A percentile compares a stretch with the other conserved stretches of the same genome.
Conservation (phyloP, 2,113 vertebrate species). For the Orycteropus afer region DNA sequence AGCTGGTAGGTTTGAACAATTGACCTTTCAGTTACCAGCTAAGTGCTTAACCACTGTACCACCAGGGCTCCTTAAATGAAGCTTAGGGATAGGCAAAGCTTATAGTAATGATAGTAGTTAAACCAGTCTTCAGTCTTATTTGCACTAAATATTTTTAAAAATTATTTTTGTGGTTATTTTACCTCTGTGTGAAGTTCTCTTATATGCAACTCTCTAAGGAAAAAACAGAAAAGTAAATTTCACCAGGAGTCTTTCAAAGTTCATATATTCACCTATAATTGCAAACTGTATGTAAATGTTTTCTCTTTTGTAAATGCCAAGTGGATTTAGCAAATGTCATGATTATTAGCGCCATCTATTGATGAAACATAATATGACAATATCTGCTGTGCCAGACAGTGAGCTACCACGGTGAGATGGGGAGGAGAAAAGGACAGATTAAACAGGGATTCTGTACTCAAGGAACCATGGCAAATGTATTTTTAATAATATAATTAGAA, state of each 20-base stretch:
- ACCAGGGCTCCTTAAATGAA: background rate
- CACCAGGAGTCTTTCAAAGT: background rate
- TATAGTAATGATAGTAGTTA: too few species aligned
- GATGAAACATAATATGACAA: background rate
- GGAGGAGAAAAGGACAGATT: background rate
- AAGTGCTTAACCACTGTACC: background rate
- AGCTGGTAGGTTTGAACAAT: background rate
- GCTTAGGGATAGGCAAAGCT: too few species aligned
- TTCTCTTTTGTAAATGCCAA: background rate
- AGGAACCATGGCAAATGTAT: background rate
- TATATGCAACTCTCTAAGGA: too few species aligned
- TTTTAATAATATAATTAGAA: background rate
- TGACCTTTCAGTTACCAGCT: background rate
- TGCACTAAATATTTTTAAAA: too few species aligned
- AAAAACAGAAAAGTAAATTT: too few species aligned
- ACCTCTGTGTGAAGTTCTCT: too few species aligned
- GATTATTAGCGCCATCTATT: slow-evolving; percentile 46
- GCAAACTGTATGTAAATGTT: background rate
- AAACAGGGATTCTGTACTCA: background rate
- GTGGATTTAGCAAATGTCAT: background rate
- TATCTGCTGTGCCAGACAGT: fast-evolving
- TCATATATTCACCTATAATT: background rate
- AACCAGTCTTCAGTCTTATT: too few species aligned
- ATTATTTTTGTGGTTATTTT: too few species aligned
- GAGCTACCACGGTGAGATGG: background rate